Percentiles rank a stretch among this genome's conserved stretches.
phyloP scores from a whole-genome alignment of 2,888 invertebrate species.

The Ectemnius cavifrons region DNA sequence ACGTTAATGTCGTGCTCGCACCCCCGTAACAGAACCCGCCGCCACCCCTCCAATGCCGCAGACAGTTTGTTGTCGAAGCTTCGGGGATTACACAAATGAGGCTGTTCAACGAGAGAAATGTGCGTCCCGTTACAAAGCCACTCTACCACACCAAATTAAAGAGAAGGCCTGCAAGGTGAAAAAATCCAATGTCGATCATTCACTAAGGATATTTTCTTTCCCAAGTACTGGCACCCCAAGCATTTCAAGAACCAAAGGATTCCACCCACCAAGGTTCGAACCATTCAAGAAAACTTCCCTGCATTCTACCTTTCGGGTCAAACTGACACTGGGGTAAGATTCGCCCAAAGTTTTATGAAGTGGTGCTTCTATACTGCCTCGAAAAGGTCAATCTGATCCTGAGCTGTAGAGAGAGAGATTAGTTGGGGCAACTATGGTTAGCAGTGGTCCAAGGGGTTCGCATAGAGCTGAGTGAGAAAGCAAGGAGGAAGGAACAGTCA shows the following conservation, averaged over 20 bases:
- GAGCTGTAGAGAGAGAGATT: neutral
- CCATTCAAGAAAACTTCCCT: conserved; percentile 54
- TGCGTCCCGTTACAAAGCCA: conserved; percentile 63
- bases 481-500: conserved; percentile 38
- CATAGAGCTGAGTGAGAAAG: conserved; percentile 15
- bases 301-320: too few species aligned
- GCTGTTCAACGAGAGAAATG: conserved; percentile 67
- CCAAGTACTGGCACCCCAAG: conserved; percentile 32
- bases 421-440: conserved; percentile 7
- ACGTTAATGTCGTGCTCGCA: conserved; percentile 66
- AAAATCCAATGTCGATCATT: conserved; percentile 51
- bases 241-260: conserved; percentile 54
- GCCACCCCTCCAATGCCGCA: conserved; percentile 53
- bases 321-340: too few species aligned
- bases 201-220: conserved; percentile 62
- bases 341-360: too few species aligned
- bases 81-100: conserved; percentile 72
- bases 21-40: conserved; percentile 35
- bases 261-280: conserved; percentile 56
- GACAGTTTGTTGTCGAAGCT: conserved; percentile 72
- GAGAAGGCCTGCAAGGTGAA: conserved; percentile 48
- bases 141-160: conserved; percentile 54
- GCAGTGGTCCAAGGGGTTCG: conserved; percentile 25
- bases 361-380: too few species aligned
- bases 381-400: too few species aligned